Conservation (phyloP, 1,140 invertebrate species). For the Heliothis virescens region DNA sequence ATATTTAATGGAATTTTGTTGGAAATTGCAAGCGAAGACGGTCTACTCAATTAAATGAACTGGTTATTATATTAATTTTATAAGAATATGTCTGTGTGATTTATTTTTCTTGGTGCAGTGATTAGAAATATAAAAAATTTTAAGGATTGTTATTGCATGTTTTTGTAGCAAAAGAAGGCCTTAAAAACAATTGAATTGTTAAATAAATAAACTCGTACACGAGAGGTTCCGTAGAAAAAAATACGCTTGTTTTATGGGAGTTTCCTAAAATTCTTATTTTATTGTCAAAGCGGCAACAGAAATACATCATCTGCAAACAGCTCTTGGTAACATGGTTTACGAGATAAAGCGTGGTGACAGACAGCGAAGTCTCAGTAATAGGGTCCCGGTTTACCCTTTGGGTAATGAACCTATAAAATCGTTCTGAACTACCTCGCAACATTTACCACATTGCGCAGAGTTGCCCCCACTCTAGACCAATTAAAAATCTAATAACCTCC, state of each 20-base stretch:
- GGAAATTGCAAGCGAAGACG: not conserved
- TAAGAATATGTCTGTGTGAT: not conserved
- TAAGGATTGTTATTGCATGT: not conserved
- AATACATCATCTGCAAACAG: not conserved
- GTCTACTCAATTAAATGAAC: not conserved
- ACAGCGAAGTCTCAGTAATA: too few relatives aligned
- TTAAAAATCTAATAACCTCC: slow-evolving; percentile 45
- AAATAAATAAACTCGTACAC: too few relatives aligned
- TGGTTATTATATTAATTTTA: not conserved
- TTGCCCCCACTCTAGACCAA: slow-evolving; percentile 15
- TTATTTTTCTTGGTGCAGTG: not conserved
- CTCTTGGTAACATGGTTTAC: not conserved
- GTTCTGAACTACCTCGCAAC: not conserved
- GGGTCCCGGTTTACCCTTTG: too few relatives aligned
- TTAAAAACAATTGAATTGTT: too few relatives aligned
- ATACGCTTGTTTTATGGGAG: too few relatives aligned
- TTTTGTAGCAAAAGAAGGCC: too few relatives aligned
- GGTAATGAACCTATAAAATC: not conserved
- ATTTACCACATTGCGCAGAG: not conserved
- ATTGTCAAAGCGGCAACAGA: not conserved
- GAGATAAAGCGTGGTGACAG: too few relatives aligned
- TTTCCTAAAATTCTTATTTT: too few relatives aligned
- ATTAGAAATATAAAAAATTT: not conserved
- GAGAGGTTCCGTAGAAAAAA: too few relatives aligned
- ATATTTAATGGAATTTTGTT: not conserved